Evolutionary conservation across 2,888 invertebrate genomes (phyloP).

Genomic region (Bombylius discolor): DNA sequence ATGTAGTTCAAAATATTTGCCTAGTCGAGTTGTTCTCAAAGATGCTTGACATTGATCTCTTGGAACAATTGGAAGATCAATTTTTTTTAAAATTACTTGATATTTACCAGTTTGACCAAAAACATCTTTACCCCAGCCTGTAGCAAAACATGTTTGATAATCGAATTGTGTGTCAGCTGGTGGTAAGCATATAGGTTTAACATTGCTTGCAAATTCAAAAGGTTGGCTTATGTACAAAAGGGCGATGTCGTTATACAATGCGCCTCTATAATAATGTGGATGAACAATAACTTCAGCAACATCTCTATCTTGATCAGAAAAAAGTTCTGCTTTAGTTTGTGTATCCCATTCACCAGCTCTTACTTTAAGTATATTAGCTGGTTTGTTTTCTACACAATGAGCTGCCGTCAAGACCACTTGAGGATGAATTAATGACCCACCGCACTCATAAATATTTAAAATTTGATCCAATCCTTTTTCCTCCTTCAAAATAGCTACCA

Average conservation of each 20-base stretch:
- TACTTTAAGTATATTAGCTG: constrained; percentile 30
- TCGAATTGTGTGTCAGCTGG: constrained; percentile 34
- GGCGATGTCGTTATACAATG: constrained; percentile 62
- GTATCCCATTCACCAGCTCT: constrained; percentile 78
- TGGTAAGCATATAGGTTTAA: constrained; percentile 57
- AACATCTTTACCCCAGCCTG: constrained; percentile 32
- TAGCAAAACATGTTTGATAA: constrained; percentile 24
- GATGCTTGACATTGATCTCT: constrained; percentile 34
- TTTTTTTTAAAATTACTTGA: constrained; percentile 52
- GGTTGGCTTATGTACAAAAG: constrained; percentile 51
- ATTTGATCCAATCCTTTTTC: constrained; percentile 18
- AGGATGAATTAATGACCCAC: constrained; percentile 31
- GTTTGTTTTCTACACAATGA: constrained; percentile 48
- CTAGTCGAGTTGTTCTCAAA: constrained; percentile 54
- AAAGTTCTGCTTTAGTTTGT: constrained; percentile 54
- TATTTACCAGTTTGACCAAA: constrained; percentile 40
- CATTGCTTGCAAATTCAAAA: constrained; percentile 49
- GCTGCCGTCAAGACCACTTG: constrained; percentile 65
- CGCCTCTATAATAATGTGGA: constrained; percentile 47
- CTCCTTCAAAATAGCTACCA: constrained; percentile 41
- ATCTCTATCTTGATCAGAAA: constrained; percentile 54
- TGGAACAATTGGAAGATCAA: constrained; percentile 57
- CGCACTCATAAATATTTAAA: constrained; percentile 38
- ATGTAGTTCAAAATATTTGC: constrained; percentile 51
- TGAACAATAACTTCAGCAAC: constrained; percentile 47